Evolutionary conservation across 1,140 invertebrate genomes (phyloP).

Genomic region (Parasteatoda tepidariorum): DNA sequence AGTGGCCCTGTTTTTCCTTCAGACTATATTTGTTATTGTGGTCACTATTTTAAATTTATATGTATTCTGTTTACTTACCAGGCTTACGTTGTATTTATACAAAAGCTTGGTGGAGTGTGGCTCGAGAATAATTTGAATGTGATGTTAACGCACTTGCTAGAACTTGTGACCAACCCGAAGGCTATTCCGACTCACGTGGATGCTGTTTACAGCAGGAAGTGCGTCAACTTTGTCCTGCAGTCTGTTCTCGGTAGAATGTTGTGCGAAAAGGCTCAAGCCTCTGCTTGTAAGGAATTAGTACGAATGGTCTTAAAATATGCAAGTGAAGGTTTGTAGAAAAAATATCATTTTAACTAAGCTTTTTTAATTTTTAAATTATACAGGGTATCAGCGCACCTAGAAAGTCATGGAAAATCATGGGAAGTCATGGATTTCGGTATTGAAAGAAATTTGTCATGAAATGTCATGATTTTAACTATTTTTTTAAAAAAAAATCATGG

Average conservation of each 20-base stretch:
- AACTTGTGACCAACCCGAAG: slow-evolving; percentile 89
- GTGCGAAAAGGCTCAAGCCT: slow-evolving; percentile 94
- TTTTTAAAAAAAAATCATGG: too few species aligned
- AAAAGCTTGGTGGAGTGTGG: slow-evolving; percentile 93
- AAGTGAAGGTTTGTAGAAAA: slow-evolving; percentile 75
- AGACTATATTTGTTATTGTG: too few species aligned
- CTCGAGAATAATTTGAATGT: slow-evolving; percentile 89
- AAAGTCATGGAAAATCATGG: too few species aligned
- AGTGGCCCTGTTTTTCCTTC: too few species aligned
- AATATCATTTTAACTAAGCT: too few species aligned
- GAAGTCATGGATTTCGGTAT: too few species aligned
- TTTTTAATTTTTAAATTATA: too few species aligned
- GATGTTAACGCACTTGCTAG: slow-evolving; percentile 89
- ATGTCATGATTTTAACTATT: too few species aligned
- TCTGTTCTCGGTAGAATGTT: slow-evolving; percentile 92
- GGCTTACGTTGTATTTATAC: slow-evolving; percentile 93
- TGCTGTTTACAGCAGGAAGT: slow-evolving; percentile 97
- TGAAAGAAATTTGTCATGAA: too few species aligned
- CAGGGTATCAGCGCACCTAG: too few species aligned
- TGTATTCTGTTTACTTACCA: slow-evolving; percentile 72
- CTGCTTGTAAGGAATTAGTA: slow-evolving; percentile 93
- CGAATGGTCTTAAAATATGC: slow-evolving; percentile 93
- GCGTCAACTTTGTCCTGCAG: slow-evolving; percentile 94
- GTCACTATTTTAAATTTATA: too few species aligned
- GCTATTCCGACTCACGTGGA: slow-evolving; percentile 95